Evolutionary conservation across 2,888 invertebrate genomes (phyloP).

Genomic region (Drosophila buzzatii): DNA sequence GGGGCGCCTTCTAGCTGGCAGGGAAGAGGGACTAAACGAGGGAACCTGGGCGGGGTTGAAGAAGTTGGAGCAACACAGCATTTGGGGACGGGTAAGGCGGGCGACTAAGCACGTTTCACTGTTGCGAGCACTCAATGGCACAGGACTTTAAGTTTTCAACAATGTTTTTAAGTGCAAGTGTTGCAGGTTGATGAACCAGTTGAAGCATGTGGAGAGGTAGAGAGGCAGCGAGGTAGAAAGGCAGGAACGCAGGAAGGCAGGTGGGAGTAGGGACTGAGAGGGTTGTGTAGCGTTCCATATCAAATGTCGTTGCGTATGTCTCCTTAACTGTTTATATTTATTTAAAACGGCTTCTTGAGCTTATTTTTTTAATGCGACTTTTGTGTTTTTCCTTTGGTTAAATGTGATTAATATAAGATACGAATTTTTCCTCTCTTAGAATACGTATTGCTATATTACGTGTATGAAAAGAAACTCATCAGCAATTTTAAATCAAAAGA

Average conservation of each 20-base stretch:
- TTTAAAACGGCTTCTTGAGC: conserved; percentile 23
- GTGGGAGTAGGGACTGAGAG: background rate
- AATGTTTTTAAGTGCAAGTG: conserved; percentile 59
- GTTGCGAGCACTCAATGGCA: conserved; percentile 31
- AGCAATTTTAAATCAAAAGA: background rate
- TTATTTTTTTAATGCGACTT: background rate
- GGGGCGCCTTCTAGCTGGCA: conserved; percentile 12
- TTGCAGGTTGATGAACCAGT: conserved; percentile 65
- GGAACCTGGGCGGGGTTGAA: background rate
- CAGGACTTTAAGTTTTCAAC: conserved; percentile 56
- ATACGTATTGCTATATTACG: background rate
- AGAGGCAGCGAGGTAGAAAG: background rate
- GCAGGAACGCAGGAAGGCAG: background rate
- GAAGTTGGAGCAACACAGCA: conserved; percentile 20
- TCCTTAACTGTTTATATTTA: conserved; percentile 17
- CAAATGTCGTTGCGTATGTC: conserved; percentile 24
- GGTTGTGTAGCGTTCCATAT: background rate
- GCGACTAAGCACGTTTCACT: conserved; percentile 26
- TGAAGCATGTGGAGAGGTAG: no score
- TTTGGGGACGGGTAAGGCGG: conserved; percentile 13
- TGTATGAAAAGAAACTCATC: background rate
- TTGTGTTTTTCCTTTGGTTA: background rate
- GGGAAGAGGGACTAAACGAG: background rate
- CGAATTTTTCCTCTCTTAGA: background rate
- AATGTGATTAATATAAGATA: conserved; percentile 19